These are phyloP conservation scores for Rhinichthys klamathensis DNA, from an alignment of 2,113 vertebrate genomes.

Conservation along the genomic window DNA sequence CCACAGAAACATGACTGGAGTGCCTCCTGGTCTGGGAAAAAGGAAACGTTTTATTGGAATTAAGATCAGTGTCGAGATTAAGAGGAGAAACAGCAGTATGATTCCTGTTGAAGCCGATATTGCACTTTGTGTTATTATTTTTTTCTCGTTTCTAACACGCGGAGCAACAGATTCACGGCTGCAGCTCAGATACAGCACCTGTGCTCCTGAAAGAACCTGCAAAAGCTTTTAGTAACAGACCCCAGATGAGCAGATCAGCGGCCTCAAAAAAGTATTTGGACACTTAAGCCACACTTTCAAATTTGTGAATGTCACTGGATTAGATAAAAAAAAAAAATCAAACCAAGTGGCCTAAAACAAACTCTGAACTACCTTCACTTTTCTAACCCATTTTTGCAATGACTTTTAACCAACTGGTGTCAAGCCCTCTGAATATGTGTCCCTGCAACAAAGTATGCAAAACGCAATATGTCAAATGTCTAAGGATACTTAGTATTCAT, in stretches of 20 bases:
- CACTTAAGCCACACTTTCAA: slow-evolving; percentile 16
- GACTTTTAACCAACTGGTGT: slow-evolving; percentile 24
- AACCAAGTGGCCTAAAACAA: slow-evolving; percentile 4
- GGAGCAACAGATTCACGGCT: neutral
- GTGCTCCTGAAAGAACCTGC: slow-evolving; percentile 21
- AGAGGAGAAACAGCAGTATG: slow-evolving; percentile 74
- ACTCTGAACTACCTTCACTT: neutral
- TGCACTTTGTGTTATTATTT: slow-evolving; percentile 50
- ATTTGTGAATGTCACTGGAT: neutral
- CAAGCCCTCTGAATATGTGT: neutral
- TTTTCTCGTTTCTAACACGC: slow-evolving; percentile 7
- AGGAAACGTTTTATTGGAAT: slow-evolving; percentile 80
- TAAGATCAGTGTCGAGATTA: slow-evolving; percentile 82
- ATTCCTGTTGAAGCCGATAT: slow-evolving; percentile 71
- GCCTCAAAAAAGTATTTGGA: neutral
- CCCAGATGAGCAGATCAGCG: neutral
- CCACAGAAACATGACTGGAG: slow-evolving; percentile 77
- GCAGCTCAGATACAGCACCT: slow-evolving; percentile 10
- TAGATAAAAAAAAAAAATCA: slow-evolving; percentile 2
- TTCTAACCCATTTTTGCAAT: neutral
- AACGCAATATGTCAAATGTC: slow-evolving; percentile 4
- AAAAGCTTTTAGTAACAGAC: slow-evolving; percentile 34
- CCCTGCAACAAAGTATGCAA: slow-evolving; percentile 2
- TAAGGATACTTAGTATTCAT: neutral
- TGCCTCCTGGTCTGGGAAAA: slow-evolving; percentile 72